Evolutionary conservation across 2,113 vertebrate genomes (phyloP).

Genomic region (Trichomycterus rosablanca): DNA sequence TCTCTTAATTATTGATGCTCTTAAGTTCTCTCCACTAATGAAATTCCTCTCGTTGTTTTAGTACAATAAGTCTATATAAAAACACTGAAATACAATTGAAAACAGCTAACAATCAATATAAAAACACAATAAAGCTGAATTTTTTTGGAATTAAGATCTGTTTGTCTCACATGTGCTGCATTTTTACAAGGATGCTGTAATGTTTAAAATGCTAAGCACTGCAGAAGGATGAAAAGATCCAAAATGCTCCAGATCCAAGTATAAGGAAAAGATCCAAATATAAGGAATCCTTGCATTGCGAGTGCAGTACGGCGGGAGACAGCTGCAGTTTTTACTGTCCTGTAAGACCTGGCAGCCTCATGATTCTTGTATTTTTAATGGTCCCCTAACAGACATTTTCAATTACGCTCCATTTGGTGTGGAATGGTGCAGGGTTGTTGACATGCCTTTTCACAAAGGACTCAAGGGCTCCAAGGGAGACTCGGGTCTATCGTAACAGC

Average conservation of each 20-base stretch:
- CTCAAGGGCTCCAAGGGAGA: constrained; percentile 54
- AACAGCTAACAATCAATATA: no score
- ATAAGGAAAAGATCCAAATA: no score
- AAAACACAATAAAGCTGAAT: no score
- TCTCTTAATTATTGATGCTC: no score
- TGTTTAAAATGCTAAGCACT: no score
- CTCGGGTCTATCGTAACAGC: constrained; percentile 12
- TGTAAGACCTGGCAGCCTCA: constrained; percentile 36
- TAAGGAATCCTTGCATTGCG: constrained; percentile 9
- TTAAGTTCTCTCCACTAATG: no score
- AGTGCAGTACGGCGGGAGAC: constrained; percentile 41
- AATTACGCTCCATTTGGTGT: constrained; percentile 34
- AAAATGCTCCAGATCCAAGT: no score
- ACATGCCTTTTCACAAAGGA: constrained; percentile 25
- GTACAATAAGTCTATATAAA: no score
- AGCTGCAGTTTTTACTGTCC: constrained; percentile 43
- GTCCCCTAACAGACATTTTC: constrained; percentile 41
- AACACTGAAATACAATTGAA: no score
- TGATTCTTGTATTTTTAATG: constrained; percentile 39
- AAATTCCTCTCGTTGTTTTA: no score
- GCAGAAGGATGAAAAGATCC: not conserved
- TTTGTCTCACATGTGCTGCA: not conserved
- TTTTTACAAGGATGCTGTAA: not conserved
- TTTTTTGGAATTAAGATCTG: no score
- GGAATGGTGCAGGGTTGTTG: constrained; percentile 31